Conservation (phyloP, 2,888 invertebrate genomes). For the Helleia helle region DNA sequence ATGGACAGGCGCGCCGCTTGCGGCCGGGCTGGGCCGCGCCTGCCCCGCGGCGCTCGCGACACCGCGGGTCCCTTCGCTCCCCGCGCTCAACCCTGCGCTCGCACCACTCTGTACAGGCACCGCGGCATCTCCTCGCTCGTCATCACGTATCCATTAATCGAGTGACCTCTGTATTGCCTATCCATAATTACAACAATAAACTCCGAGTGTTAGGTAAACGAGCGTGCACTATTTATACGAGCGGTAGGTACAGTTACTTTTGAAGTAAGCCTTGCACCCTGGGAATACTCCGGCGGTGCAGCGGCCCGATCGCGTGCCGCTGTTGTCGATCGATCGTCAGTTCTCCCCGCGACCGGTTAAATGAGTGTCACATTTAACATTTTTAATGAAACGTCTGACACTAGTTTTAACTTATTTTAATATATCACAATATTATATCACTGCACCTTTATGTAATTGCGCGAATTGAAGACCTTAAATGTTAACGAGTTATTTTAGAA, state of each 20-base stretch:
- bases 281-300: constrained; percentile 39
- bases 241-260: too few relatives aligned
- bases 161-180: constrained; percentile 8
- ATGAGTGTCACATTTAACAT: constrained; percentile 16
- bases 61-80: constrained; percentile 31
- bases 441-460: constrained; percentile 2
- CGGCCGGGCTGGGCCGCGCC: constrained; percentile 51
- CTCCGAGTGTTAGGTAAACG: too few relatives aligned
- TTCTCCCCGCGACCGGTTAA: constrained; percentile 45
- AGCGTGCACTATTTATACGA: too few relatives aligned
- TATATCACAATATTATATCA: constrained; percentile 6
- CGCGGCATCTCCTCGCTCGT: constrained; percentile 19
- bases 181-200: constrained; percentile 1
- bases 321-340: constrained; percentile 55
- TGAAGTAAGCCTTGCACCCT: constrained; percentile 19
- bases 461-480: too few relatives aligned
- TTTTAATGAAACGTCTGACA: neutral
- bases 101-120: constrained; percentile 30
- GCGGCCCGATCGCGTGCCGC: constrained; percentile 59
- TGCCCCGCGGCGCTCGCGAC: constrained; percentile 51
- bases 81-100: constrained; percentile 44
- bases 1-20: constrained; percentile 72
- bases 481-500: too few relatives aligned
- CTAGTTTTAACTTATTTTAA: neutral
- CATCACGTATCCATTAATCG: constrained; percentile 9